Evolutionary conservation across 64 coral and sea anemone genomes (phyloP).

Genomic region (Catalaphyllia jardinei): DNA sequence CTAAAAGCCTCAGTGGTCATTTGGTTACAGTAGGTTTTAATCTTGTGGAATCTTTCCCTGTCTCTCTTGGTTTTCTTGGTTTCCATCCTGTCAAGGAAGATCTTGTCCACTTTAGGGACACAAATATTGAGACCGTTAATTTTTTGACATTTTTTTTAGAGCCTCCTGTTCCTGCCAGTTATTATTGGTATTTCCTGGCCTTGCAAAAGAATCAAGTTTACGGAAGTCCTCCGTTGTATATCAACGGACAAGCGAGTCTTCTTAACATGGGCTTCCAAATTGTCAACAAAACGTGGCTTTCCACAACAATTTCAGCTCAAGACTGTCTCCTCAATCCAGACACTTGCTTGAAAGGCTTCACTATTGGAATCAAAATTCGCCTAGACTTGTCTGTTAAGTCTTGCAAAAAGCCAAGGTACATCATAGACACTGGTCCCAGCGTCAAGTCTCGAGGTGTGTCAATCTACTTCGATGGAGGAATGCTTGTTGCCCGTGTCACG

Average conservation of each 20-base stretch:
- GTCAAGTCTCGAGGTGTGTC: constrained; percentile 77
- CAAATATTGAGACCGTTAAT: background rate
- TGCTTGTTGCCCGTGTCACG: constrained; percentile 59
- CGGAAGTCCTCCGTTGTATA: constrained; percentile 58
- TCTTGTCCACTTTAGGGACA: background rate
- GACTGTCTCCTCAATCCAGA: constrained; percentile 77
- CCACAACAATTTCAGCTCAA: constrained; percentile 41
- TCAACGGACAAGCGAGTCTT: constrained; percentile 66
- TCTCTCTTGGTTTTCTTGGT: no score
- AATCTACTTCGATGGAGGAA: constrained; percentile 59
- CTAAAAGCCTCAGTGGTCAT: no score
- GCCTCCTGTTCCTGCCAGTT: constrained; percentile 79
- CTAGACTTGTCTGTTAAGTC: constrained; percentile 47
- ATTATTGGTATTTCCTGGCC: constrained; percentile 95
- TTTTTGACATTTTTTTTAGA: constrained; percentile 9
- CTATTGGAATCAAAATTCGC: constrained; percentile 92
- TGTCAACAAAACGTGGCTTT: constrained; percentile 62
- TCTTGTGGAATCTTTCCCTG: no score
- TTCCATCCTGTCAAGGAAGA: no score
- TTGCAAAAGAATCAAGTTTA: constrained; percentile 51
- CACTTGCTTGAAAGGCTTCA: constrained; percentile 56
- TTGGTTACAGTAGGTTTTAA: no score
- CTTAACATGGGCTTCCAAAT: constrained; percentile 71
- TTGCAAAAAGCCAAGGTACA: constrained; percentile 71
- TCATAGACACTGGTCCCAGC: constrained; percentile 92